These are phyloP conservation scores for Pristionchus entomophagus DNA, from an alignment of 2,888 invertebrate genomes.

Conservation along the genomic window DNA sequence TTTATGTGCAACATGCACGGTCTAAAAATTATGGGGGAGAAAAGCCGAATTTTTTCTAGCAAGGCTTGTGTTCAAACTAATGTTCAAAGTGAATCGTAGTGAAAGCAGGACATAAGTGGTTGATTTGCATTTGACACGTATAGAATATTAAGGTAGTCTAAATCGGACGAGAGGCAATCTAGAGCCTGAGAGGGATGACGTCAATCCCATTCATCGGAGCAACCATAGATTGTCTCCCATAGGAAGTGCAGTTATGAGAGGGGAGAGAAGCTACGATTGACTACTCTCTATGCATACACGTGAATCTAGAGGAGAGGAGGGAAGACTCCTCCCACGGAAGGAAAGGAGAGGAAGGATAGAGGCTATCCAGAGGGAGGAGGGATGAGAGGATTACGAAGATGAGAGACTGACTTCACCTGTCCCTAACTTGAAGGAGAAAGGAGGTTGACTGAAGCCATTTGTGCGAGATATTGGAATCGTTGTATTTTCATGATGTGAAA, in stretches of 20 bases:
- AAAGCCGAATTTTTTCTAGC: background rate
- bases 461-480: background rate
- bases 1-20: background rate
- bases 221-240: background rate
- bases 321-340: conserved; percentile 37
- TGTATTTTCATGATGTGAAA: background rate
- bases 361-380: background rate
- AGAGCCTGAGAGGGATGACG: background rate
- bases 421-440: background rate
- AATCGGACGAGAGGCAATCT: background rate
- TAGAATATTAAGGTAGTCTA: background rate
- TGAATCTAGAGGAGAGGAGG: conserved; percentile 18
- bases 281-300: conserved; percentile 25
- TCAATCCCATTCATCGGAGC: background rate
- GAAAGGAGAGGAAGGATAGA: background rate
- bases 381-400: conserved; percentile 37
- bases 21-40: background rate
- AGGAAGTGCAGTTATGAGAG: conserved; percentile 18
- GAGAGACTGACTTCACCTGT: conserved; percentile 17
- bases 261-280: conserved; percentile 37
- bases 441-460: background rate
- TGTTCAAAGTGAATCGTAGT: background rate
- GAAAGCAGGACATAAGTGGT: background rate
- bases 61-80: background rate
- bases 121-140: background rate